phyloP scores from a whole-genome alignment of 2,113 vertebrate genomes.

The Antechinus flavipes region DNA sequence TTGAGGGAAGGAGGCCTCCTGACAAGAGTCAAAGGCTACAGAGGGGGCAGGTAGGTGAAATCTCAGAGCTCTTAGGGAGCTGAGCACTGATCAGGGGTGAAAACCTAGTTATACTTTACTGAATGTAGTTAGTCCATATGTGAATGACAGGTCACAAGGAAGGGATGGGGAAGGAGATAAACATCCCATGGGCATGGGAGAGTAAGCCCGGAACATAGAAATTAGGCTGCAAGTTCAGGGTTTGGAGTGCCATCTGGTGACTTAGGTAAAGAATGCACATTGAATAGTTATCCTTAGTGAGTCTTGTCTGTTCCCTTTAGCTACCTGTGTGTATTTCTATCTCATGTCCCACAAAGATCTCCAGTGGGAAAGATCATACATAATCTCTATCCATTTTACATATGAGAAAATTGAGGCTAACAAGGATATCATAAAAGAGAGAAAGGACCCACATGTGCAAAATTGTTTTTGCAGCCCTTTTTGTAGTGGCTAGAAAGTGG shows the following conservation, averaged over 20 bases:
- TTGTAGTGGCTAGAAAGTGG: too few relatives aligned
- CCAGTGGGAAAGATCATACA: not conserved
- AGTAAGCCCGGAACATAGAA: too few relatives aligned
- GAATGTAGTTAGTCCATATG: not conserved
- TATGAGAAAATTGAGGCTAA: not conserved
- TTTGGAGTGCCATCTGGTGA: not conserved
- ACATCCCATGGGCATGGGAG: too few relatives aligned
- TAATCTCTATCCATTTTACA: not conserved
- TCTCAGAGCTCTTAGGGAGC: not conserved
- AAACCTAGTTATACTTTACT: not conserved
- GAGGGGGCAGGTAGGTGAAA: not conserved
- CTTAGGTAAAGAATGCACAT: not conserved
- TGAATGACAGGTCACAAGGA: not conserved
- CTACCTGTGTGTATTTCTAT: not conserved
- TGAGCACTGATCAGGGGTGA: not conserved
- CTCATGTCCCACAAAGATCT: not conserved
- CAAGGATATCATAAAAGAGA: too few relatives aligned
- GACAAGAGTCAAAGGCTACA: not conserved
- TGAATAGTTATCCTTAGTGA: not conserved
- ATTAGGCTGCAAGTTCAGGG: not conserved
- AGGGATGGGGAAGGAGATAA: not conserved
- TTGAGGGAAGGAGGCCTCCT: not conserved
- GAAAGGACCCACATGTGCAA: too few relatives aligned
- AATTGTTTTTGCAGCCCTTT: too few relatives aligned
- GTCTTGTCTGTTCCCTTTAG: not conserved